phyloP scores from a whole-genome alignment of 2,888 invertebrate genomes.

The Drosophila macrospina region DNA sequence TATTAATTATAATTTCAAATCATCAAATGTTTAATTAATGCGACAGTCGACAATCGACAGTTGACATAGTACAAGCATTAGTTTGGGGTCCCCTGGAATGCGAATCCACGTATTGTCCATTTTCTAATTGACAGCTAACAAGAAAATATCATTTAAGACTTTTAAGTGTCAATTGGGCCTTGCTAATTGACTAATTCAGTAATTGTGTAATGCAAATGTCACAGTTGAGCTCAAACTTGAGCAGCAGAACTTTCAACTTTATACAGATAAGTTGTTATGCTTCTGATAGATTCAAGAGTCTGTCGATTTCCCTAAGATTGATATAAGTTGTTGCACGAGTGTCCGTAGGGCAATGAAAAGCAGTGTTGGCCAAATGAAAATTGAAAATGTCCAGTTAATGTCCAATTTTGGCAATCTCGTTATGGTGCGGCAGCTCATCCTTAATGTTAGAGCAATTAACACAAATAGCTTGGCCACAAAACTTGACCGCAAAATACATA shows the following conservation, averaged over 20 bases:
- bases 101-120: constrained; percentile 31
- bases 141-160: constrained; percentile 63
- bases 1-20: constrained; percentile 47
- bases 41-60: constrained; percentile 30
- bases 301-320: background rate
- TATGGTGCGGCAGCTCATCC: constrained; percentile 33
- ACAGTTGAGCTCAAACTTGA: no score
- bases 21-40: constrained; percentile 36
- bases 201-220: constrained; percentile 22
- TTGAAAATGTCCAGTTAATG: background rate
- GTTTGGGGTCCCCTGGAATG: constrained; percentile 31
- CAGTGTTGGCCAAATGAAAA: background rate
- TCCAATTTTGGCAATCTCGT: constrained; percentile 13
- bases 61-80: constrained; percentile 11
- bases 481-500: constrained; percentile 35
- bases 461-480: constrained; percentile 64
- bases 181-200: constrained; percentile 34
- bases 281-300: background rate
- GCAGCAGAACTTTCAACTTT: no score
- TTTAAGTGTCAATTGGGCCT: constrained; percentile 28
- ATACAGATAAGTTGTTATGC: background rate
- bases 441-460: constrained; percentile 60
- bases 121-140: constrained; percentile 58
- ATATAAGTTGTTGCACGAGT: background rate
- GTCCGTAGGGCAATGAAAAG: background rate